Evolutionary conservation across 2,888 invertebrate species (phyloP), one percentile per base, ranked within the genome.

Genomic region (Diplolepis rosae): DNA sequence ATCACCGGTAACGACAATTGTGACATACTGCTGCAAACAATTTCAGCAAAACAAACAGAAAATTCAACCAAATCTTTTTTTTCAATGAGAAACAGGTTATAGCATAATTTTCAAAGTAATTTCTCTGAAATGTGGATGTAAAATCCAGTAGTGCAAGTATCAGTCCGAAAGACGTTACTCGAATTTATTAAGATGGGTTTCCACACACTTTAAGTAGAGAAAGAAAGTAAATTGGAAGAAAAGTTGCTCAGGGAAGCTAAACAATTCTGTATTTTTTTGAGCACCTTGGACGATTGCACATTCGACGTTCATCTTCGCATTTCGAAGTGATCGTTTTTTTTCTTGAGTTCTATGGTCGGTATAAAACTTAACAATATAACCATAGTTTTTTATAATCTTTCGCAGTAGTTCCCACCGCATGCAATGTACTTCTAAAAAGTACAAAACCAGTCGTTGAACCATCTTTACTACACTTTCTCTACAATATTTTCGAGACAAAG

Each of bases 191-290:
- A 35, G 39, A 27, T 27, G 35, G 32, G 35, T 61, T 35, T 39
- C 13, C n/a, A 39, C 39, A 61, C 22, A 24, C 24, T 24, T 5
- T 2, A 52, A 28, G n/a, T 28, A 7, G 13, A 7, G n/a, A 5
- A n/a, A n/a, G n/a, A 1, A 1, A 52, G 13, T 52, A 52, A 52
- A n/a, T 27, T 28, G n/a, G n/a, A 52, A 27, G n/a, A 1, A 7
- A 52, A 52, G 13, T 28, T 52, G 28, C 3, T 7, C n/a, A n/a
- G 52, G 28, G 27, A 28, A 7, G 52, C 15, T 27, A 2, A 28
- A 28, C 24, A 50, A 18, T 45, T 50, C 22, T 68, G 65, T 27
- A 50, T 65, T 67, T 67, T 71, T 68, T 67, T 30, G 52, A 68
- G 66, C 32, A 42, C 32, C 27, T 30, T 11, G 15, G 18, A 15